Percentiles rank a stretch among this genome's conserved stretches.
phyloP scores from a whole-genome alignment of 2,888 invertebrate genomes.

The Ceratothoa steindachneri region DNA sequence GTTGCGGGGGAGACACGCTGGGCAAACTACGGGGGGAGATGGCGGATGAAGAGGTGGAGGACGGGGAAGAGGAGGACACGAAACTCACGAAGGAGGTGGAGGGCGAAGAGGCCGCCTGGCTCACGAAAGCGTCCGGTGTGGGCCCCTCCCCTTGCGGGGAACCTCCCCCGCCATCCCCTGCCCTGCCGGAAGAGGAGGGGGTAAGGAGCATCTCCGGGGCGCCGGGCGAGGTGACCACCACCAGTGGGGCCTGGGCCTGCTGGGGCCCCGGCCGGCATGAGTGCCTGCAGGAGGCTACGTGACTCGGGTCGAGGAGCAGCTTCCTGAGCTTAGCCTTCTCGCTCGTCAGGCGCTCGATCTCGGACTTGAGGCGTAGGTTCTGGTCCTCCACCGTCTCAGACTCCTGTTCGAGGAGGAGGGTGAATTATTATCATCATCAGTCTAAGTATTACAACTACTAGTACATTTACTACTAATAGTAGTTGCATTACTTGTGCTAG shows the following conservation, averaged over 20 bases:
- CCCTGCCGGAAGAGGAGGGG: conserved; percentile 16
- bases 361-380: conserved; percentile 39
- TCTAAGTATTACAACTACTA: neutral
- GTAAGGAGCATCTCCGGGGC: conserved; percentile 21
- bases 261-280: neutral
- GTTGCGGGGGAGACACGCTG: neutral
- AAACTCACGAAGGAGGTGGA: conserved; percentile 22
- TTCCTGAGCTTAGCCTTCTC: conserved; percentile 43
- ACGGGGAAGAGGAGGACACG: conserved; percentile 5
- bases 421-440: neutral
- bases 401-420: conserved; percentile 24
- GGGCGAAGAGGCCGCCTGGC: conserved; percentile 15
- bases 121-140: neutral
- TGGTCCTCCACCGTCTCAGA: conserved; percentile 41
- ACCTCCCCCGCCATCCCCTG: too few relatives aligned
- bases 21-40: conserved; percentile 17
- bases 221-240: conserved; percentile 38
- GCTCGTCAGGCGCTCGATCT: conserved; percentile 32
- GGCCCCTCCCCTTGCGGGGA: too few relatives aligned
- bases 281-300: conserved; percentile 41
- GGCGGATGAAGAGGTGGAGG: conserved; percentile 26
- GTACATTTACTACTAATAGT: neutral
- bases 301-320: conserved; percentile 35
- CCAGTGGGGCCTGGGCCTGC: conserved; percentile 22
- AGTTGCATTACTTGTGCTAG: too few relatives aligned